Percentiles rank a stretch among this genome's conserved stretches.
Evolutionary conservation across 2,113 vertebrate genomes (phyloP).

Genomic region (Heliornis fulica): DNA sequence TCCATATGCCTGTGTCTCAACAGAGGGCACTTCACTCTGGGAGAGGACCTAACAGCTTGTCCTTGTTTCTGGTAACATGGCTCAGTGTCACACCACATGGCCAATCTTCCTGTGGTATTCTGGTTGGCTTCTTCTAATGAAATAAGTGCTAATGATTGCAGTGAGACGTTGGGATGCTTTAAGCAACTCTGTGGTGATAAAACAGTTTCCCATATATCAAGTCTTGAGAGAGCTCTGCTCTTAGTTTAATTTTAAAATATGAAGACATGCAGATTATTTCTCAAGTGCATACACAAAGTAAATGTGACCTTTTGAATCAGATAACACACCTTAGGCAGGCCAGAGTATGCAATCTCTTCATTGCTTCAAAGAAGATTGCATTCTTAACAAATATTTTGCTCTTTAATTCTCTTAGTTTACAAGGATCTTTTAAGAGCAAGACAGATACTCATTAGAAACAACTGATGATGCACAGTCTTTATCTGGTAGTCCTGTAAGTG

Average conservation of each 20-base stretch:
- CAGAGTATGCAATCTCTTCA: not conserved
- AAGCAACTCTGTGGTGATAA: not conserved
- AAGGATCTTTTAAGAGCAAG: not conserved
- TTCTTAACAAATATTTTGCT: not conserved
- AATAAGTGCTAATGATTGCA: not conserved
- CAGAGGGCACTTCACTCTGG: not conserved
- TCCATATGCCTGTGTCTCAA: not conserved
- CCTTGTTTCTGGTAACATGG: not conserved
- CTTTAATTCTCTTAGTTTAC: not conserved
- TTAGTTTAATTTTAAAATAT: not conserved
- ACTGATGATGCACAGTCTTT: not conserved
- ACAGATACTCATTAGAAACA: not conserved
- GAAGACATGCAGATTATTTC: not conserved
- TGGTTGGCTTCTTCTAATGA: not conserved
- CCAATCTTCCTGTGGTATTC: not conserved
- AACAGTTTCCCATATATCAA: not conserved
- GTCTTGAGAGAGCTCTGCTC: not conserved
- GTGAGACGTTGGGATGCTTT: not conserved
- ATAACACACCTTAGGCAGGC: not conserved
- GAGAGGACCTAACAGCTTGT: not conserved
- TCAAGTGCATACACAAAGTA: not conserved
- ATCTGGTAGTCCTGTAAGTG: not conserved
- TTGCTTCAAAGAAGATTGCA: not conserved
- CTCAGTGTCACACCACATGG: not conserved
- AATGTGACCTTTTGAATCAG: not conserved